Conservation (phyloP, 1,140 invertebrate genomes). For the Penaeus japonicus region DNA sequence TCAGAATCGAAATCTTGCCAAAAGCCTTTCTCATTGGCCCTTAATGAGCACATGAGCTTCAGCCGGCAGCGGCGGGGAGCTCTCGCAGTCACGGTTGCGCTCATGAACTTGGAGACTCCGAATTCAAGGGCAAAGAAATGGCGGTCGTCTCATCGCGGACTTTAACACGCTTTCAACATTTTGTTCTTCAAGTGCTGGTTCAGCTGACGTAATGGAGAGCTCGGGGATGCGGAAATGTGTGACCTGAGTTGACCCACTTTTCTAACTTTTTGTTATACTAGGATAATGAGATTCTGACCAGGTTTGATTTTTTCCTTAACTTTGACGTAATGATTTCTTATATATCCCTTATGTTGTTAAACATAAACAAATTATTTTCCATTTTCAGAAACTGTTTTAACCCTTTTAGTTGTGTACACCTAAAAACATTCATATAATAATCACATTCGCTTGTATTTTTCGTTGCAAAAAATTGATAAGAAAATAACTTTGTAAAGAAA, state of each 20-base stretch:
- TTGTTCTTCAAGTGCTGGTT: not conserved
- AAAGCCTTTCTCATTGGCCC: not conserved
- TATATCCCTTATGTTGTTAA: too few relatives aligned
- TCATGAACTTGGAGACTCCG: conserved; percentile 20
- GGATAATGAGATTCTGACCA: conserved; percentile 13
- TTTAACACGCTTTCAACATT: not conserved
- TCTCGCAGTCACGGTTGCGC: conserved; percentile 24
- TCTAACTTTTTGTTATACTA: not conserved
- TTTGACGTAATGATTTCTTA: too few relatives aligned
- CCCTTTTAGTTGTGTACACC: too few relatives aligned
- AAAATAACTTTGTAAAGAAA: too few relatives aligned
- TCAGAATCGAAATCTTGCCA: not conserved
- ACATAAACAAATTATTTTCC: too few relatives aligned
- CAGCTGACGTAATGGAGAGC: conserved; percentile 3
- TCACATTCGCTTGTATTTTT: too few relatives aligned
- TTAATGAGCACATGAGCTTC: not conserved
- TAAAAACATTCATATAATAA: too few relatives aligned
- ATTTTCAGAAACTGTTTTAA: too few relatives aligned
- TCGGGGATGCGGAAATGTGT: not conserved
- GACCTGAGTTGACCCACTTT: conserved; percentile 14
- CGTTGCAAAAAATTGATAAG: too few relatives aligned
- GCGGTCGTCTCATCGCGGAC: not conserved
- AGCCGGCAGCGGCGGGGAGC: not conserved
- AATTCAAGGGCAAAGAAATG: conserved; percentile 37
- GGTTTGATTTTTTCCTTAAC: too few relatives aligned